phyloP scores from a whole-genome alignment of 2,888 invertebrate species.

The Drosophila pseudotalamancana region DNA sequence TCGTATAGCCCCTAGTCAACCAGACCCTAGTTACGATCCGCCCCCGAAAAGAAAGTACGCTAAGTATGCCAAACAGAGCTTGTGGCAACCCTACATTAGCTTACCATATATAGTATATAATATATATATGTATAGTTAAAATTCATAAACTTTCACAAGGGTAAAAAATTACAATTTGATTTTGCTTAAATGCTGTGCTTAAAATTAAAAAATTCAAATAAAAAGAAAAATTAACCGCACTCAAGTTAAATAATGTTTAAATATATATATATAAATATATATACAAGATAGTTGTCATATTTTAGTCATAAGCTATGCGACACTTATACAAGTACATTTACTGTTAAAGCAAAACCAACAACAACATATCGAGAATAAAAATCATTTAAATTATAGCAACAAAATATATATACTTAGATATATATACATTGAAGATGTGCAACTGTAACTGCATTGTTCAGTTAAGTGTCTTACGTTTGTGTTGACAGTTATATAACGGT shows the following conservation, averaged over 20 bases:
- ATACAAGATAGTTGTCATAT: conserved; percentile 26
- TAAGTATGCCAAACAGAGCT: conserved; percentile 38
- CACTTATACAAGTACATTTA: conserved; percentile 25
- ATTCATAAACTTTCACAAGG: conserved; percentile 30
- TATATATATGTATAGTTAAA: conserved; percentile 41
- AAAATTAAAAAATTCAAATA: conserved; percentile 23
- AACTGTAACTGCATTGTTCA: neutral
- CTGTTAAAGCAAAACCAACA: conserved; percentile 28
- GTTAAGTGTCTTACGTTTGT: neutral
- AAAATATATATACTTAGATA: conserved; percentile 1
- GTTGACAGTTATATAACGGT: neutral
- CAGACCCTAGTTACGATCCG: conserved; percentile 69
- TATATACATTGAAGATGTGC: neutral
- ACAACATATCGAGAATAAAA: conserved; percentile 65
- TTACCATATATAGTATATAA: conserved; percentile 13
- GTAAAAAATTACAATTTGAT: conserved; percentile 48
- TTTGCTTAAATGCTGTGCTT: conserved; percentile 64
- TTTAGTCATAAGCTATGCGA: conserved; percentile 60
- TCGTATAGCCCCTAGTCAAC: conserved; percentile 48
- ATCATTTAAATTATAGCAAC: conserved; percentile 42
- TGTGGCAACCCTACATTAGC: conserved; percentile 26
- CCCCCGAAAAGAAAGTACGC: conserved; percentile 39
- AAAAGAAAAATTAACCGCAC: conserved; percentile 11
- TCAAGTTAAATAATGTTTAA: conserved; percentile 46
- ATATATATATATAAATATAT: conserved; percentile 35